phyloP scores from a whole-genome alignment of 2,113 vertebrate genomes.

The Mormoops blainvillei region DNA sequence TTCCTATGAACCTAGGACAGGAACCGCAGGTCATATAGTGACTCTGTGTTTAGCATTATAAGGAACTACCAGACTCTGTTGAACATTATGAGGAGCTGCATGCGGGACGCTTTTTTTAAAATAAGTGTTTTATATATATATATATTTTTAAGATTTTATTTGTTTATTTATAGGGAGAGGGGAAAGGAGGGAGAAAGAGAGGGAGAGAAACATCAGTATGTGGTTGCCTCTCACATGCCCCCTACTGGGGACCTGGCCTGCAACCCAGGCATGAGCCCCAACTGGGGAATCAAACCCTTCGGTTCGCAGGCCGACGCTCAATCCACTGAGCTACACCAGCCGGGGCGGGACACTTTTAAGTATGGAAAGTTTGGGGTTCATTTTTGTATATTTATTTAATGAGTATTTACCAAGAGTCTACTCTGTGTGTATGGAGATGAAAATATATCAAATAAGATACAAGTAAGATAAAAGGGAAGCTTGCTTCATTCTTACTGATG shows the following conservation, averaged over 20 bases:
- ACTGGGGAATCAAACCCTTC: too few species aligned
- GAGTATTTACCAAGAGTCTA: background rate
- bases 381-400: background rate
- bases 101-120: too few species aligned
- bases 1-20: background rate
- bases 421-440: background rate
- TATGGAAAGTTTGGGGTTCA: background rate
- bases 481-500: background rate
- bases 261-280: too few species aligned
- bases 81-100: background rate
- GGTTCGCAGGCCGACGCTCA: too few species aligned
- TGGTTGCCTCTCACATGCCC: too few species aligned
- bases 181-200: too few species aligned
- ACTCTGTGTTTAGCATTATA: background rate
- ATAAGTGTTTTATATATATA: too few species aligned
- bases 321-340: too few species aligned
- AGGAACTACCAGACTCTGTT: background rate
- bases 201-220: too few species aligned
- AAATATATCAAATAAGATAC: background rate
- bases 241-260: too few species aligned
- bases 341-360: background rate
- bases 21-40: background rate
- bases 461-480: background rate
- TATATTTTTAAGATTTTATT: too few species aligned
- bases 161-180: too few species aligned